A percentile compares a stretch with the other conserved stretches of the same genome.
phyloP scores from a whole-genome alignment of 2,113 vertebrate species.

The Abramis brama region DNA sequence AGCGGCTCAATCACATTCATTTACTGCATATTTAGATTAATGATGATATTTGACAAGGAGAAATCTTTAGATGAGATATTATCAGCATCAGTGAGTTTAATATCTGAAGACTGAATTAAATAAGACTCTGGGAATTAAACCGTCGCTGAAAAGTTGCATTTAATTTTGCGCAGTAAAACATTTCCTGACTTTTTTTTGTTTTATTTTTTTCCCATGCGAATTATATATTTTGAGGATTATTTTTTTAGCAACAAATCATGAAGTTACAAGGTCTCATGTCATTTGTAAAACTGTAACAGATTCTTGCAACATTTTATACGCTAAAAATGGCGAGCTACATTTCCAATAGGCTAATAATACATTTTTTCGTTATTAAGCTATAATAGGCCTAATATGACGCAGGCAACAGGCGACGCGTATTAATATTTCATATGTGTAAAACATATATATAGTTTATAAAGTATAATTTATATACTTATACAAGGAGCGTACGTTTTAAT shows the following conservation, averaged over 20 bases:
- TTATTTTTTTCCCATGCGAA: too few species aligned
- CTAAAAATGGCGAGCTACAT: not conserved
- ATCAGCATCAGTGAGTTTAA: slow-evolving; percentile 1
- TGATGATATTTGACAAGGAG: not conserved
- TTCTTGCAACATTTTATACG: not conserved
- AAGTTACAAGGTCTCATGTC: not conserved
- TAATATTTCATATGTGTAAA: too few species aligned
- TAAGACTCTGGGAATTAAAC: not conserved
- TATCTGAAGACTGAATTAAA: not conserved
- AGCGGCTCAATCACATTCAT: not conserved
- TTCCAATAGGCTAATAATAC: too few species aligned
- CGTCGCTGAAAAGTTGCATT: not conserved
- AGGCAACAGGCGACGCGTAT: too few species aligned
- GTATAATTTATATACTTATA: too few species aligned
- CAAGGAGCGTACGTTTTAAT: too few species aligned
- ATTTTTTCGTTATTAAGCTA: too few species aligned
- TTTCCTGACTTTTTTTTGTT: not conserved
- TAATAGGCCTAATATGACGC: too few species aligned
- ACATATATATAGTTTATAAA: too few species aligned
- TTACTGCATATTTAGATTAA: not conserved
- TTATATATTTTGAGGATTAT: not conserved
- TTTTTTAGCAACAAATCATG: not conserved
- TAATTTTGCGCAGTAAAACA: not conserved
- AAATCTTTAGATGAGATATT: not conserved
- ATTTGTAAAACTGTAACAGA: too few species aligned